Evolutionary conservation across 2,888 invertebrate species (phyloP), one percentile per base, ranked within the genome.

Genomic region (Andricus quercusramuli): DNA sequence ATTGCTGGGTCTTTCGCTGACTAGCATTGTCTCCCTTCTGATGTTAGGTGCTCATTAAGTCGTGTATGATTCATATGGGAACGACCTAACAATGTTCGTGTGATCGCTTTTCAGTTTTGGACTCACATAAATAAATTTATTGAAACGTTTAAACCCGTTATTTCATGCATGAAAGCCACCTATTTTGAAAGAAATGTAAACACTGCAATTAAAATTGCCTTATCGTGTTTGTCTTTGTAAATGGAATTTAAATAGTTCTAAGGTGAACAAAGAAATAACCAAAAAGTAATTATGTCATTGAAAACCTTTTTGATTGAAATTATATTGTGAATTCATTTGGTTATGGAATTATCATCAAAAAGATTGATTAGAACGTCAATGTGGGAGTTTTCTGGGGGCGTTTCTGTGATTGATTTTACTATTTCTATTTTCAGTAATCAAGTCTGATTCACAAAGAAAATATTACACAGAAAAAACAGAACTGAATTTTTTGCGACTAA

Each of bases 361-460:
- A 37, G 76, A 74, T 78, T 79, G 59, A 80, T 80, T 81, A 80
- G 80, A 79, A 59, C 22, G 3, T n/a, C 59, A n/a, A 22, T 59
- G 22, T 41, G 78, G 74, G 68, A 66, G 29, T 51, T 78, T 77
- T 70, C 78, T 67, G 37, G 82, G 79, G 82, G 80, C 79, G 82
- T 78, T 56, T n/a, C 37, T 59, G 65, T 64, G 74, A 47, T 29
- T 66, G 62, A 70, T 70, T 64, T 41, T 51, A 76, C 32, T 56
- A 56, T 13, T 74, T 74, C 74, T 32, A 37, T 56, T 74, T 56
- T 74, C 32, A 56, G 20, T 47, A 32, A 37, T 56, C 70, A 59
- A 74, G n/a, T 56, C 37, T 56, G 74, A 56, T 59, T 74, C 56
- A 29, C 15, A 2, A 51, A n/a, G 29, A 59, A 74, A 59, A 74